These are phyloP conservation scores for Toxotes chatareus DNA, from an alignment of 2,113 vertebrate genomes.

Conservation along the genomic window DNA sequence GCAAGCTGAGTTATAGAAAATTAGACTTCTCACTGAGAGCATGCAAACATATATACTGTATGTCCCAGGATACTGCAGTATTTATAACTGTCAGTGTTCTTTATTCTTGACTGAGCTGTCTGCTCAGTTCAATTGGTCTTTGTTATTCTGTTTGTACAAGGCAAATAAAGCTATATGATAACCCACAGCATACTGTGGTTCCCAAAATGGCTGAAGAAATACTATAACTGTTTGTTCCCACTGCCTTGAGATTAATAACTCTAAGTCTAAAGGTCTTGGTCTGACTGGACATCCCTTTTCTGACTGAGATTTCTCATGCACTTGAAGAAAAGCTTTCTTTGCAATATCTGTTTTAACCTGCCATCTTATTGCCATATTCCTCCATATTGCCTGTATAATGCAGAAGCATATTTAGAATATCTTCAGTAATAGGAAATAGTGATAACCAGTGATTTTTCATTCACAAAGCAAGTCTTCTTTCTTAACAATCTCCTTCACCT, in stretches of 20 bases:
- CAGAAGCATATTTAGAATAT: constrained; percentile 4
- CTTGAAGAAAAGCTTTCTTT: neutral
- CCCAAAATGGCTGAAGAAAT: neutral
- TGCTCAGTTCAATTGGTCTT: neutral
- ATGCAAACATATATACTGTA: neutral
- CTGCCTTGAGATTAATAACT: neutral
- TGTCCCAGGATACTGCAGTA: neutral
- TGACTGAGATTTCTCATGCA: neutral
- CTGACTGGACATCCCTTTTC: neutral
- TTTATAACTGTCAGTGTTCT: constrained; percentile 8
- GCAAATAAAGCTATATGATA: constrained; percentile 20
- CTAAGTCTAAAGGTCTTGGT: neutral
- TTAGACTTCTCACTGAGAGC: constrained; percentile 8
- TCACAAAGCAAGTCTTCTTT: neutral
- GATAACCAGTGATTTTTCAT: neutral
- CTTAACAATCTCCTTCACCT: neutral
- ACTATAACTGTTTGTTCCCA: neutral
- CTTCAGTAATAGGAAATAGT: neutral
- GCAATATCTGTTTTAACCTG: neutral
- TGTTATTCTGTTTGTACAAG: constrained; percentile 25
- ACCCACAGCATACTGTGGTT: neutral
- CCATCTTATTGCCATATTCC: neutral
- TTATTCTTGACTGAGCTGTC: neutral
- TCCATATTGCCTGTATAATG: neutral
- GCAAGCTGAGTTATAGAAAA: constrained; percentile 20